Conservation (phyloP, 2,797 vertebrate species). For the Halcyon leucocephala region DNA sequence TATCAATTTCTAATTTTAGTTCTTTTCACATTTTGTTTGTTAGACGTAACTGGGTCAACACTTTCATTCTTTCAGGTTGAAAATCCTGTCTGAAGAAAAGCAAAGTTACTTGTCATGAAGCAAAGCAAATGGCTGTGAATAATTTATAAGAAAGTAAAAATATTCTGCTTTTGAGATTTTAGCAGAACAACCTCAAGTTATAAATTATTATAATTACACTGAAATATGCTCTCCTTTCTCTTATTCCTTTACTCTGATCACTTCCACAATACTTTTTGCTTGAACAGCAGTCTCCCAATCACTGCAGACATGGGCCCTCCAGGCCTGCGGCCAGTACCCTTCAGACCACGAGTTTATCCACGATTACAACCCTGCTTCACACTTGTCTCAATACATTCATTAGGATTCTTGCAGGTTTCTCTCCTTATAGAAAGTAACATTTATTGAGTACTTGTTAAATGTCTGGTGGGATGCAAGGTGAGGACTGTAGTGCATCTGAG, state of each 20-base stretch:
- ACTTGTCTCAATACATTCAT: background rate
- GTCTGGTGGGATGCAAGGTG: background rate
- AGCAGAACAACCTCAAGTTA: conserved; percentile 57
- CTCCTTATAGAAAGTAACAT: background rate
- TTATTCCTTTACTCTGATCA: background rate
- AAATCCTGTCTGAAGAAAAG: conserved; percentile 61
- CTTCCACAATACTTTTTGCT: background rate
- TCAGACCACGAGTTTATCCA: fast-evolving
- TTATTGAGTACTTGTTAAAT: background rate
- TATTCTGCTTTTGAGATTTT: conserved; percentile 67
- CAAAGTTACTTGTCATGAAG: conserved; percentile 55
- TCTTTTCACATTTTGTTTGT: conserved; percentile 49
- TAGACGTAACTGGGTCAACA: conserved; percentile 64
- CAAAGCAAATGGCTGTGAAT: conserved; percentile 63
- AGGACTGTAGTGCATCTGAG: background rate
- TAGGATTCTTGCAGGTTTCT: background rate
- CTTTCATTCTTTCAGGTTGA: conserved; percentile 55
- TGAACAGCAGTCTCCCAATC: fast-evolving
- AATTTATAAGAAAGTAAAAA: conserved; percentile 72
- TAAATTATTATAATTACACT: conserved; percentile 64
- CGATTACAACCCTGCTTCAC: background rate
- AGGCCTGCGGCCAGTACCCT: background rate
- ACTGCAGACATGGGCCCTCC: fast-evolving
- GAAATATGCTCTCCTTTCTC: conserved; percentile 8
- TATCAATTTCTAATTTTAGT: conserved; percentile 45